Evolutionary conservation across 37 sponge, comb jelly and placozoan genomes (phyloP).

Genomic region (Hormiphora californensis): DNA sequence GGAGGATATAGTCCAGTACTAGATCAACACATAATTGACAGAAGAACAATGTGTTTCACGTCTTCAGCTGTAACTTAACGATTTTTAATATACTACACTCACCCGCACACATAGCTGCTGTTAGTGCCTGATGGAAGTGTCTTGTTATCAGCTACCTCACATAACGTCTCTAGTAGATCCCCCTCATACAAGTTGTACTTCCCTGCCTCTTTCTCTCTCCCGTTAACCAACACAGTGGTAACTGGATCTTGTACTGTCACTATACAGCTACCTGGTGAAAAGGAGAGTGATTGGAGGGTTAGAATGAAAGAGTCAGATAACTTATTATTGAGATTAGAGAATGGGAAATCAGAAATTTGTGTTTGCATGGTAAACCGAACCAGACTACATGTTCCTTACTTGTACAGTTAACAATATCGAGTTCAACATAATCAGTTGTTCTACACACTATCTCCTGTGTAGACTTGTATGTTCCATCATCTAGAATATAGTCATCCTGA

Average conservation of each 20-base stretch:
- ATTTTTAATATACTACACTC: neutral
- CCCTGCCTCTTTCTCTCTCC: too few species aligned
- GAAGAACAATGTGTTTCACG: too few species aligned
- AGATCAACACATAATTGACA: too few species aligned
- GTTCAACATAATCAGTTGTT: conserved; percentile 7
- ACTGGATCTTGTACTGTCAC: neutral
- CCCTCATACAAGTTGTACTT: neutral
- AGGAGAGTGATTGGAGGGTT: neutral
- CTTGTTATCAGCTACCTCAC: neutral
- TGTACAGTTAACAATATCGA: neutral
- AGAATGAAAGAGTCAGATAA: too few species aligned
- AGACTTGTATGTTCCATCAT: neutral
- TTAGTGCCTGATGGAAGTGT: conserved; percentile 20
- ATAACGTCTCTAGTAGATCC: neutral
- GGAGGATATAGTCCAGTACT: too few species aligned
- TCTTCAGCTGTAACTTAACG: neutral
- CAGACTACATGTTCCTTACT: conserved; percentile 30
- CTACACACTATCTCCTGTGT: neutral
- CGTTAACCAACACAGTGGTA: too few species aligned
- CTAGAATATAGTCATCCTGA: conserved; percentile 34
- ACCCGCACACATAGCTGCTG: neutral
- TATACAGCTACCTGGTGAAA: neutral
- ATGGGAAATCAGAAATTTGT: too few species aligned
- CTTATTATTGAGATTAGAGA: too few species aligned
- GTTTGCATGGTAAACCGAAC: too few species aligned